Evolutionary conservation across 1,140 invertebrate species (phyloP), one percentile per base, ranked within the genome.

Genomic region (Medauroidea extradentata): DNA sequence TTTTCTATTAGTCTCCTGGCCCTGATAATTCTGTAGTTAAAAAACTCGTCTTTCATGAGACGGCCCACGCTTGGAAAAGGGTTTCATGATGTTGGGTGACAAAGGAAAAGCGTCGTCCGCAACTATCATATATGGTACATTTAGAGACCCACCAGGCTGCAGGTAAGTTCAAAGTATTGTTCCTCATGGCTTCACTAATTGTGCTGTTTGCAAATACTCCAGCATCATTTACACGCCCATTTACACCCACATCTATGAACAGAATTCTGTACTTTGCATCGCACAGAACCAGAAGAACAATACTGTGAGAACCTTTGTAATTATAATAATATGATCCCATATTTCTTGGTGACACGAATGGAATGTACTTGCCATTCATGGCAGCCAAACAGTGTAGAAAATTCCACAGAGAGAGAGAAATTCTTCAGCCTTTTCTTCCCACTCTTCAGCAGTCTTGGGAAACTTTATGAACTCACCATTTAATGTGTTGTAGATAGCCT

Each of bases 361-460:
- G 18, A 3, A 76, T 54, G 66, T 73, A 69, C 52, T 75, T 76
- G 7, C 70, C 73, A 62, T 76, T 70, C 2, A 75, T 62, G 3
- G 73, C 70, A 0, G 76, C 77, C 34, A 75, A 57, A 53, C 72
- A 75, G 62, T 75, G 62, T 18, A 72, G 75, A 60, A 80, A 78
- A 61, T 77, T 67, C 69, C 70, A 75, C 62, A 62, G 52, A 24
- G 55, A 23, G 55, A 23, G 46, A 70, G 34, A 63, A 52, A 52
- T n/a, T 29, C 50, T n/a, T 24, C 16, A 25, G n/a, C 25, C 8
- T 5, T 52, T 18, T 7, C 29, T 34, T 34, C 29, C 29, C 29
- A 34, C 11, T 34, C 29, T 34, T 4, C 29, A 7, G 29, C 5
- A 34, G 29, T 34, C 5, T 34, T 11, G 11, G 29, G 29, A 34